Base-by-base conservation (phyloP, 2,113 vertebrate species). In the Marcusenius ussheri region DNA sequence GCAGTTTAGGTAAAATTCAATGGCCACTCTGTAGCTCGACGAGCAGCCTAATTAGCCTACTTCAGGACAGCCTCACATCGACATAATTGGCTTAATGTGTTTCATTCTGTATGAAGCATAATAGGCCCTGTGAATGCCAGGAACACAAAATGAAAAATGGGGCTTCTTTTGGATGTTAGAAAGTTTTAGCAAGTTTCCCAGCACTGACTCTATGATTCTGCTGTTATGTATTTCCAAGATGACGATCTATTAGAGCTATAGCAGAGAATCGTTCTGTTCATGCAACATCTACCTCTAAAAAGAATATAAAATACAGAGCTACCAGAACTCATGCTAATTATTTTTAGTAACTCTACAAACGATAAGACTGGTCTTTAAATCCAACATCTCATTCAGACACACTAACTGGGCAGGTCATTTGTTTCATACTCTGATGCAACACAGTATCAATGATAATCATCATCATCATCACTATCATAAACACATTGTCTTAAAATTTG, bases 51-150 rank as follows among this genome's bases (percentile, higher is more conserved):
- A 89, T 80, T 77, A 89, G 66, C n/a, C 13, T 87, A 35, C 46
- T 87, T 15, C 45, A 87, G 85, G 49, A 87, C 85, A 87, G 49
- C 49, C 11, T 53, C 49, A 27, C 49, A 42, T 80, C 35, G 74
- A 80, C 74, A 51, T 53, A 87, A 87, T 35, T 87, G 85, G 85
- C 24, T 87, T 87, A 87, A 87, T 87, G 85, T n/a, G 47, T 87
- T 87, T 35, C 45, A 47, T 50, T 51, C 49, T 51, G 85, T 10
- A 53, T 87, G 5, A 51, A 31, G 85, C 85, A 51, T 87, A 51
- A 87, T 53, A 19, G 27, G n/a, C 11, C 21, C 27, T 2, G n/a
- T 53, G 46, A 87, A 87, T 27, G 2, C 83, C 39, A 45, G 45
- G 45, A 47, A 46, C 83, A 46, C 83, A 46, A 10, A 46, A 84